Evolutionary conservation across 2,797 vertebrate species (phyloP).

Genomic region (Vireo griseus): DNA sequence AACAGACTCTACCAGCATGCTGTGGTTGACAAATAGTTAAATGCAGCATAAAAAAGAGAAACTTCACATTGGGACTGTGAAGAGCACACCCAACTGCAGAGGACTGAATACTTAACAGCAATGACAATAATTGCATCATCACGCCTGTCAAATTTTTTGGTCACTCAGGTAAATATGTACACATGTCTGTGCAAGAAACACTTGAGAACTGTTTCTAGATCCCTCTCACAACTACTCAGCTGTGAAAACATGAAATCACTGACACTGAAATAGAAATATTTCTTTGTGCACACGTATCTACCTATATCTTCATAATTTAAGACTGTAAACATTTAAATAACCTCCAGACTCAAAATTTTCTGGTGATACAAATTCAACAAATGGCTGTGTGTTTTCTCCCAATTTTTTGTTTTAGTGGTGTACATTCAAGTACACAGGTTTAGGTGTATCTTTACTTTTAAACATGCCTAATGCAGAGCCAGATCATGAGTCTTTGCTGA

Average conservation of each 20-base stretch:
- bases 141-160: conserved; percentile 22
- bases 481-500: neutral
- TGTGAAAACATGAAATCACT: neutral
- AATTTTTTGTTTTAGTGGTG: neutral
- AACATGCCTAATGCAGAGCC: neutral
- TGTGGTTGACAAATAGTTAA: conserved; percentile 33
- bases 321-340: neutral
- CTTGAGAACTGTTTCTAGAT: neutral
- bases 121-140: conserved; percentile 38
- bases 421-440: neutral
- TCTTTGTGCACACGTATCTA: neutral
- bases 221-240: neutral
- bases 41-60: conserved; percentile 34
- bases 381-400: neutral
- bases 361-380: neutral
- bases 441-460: neutral
- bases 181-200: neutral
- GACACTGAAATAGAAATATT: neutral
- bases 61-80: neutral
- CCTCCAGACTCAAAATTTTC: neutral
- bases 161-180: neutral
- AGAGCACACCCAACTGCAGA: conserved; percentile 13
- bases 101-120: conserved; percentile 51
- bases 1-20: neutral
- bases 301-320: neutral